phyloP scores from a whole-genome alignment of 2,113 vertebrate genomes.

The Anolis carolinensis region DNA sequence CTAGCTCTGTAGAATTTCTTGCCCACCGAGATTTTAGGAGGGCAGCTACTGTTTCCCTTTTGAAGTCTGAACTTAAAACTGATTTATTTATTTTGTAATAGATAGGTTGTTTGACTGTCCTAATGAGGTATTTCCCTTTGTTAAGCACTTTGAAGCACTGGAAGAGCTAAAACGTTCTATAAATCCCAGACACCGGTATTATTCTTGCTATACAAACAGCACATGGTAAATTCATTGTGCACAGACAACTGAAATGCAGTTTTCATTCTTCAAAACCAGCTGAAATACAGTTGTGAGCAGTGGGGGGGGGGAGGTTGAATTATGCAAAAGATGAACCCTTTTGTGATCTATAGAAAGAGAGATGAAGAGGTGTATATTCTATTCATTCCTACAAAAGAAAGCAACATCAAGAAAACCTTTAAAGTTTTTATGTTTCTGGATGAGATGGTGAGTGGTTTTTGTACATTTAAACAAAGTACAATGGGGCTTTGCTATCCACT shows the following conservation, averaged over 20 bases:
- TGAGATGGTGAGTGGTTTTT: no score
- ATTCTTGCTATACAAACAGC: slow-evolving; percentile 7
- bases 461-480: no score
- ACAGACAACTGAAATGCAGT: slow-evolving; percentile 22
- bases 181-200: slow-evolving; percentile 52
- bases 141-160: slow-evolving; percentile 58
- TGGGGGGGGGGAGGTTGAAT: no score
- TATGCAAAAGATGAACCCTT: no score
- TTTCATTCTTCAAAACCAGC: not conserved
- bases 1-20: slow-evolving; percentile 47
- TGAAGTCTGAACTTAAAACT: slow-evolving; percentile 67
- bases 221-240: not conserved
- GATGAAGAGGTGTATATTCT: not conserved
- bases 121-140: slow-evolving; percentile 64
- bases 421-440: no score
- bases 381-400: not conserved
- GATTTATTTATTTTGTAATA: slow-evolving; percentile 71
- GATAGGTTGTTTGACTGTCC: slow-evolving; percentile 55
- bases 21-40: slow-evolving; percentile 52
- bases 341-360: no score
- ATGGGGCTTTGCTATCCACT: no score
- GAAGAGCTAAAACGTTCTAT: slow-evolving; percentile 32
- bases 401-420: no score
- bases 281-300: slow-evolving; percentile 37
- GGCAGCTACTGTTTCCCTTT: slow-evolving; percentile 50